phyloP scores from a whole-genome alignment of 2,888 invertebrate species.

The Vannuccia rotundouncinata region DNA sequence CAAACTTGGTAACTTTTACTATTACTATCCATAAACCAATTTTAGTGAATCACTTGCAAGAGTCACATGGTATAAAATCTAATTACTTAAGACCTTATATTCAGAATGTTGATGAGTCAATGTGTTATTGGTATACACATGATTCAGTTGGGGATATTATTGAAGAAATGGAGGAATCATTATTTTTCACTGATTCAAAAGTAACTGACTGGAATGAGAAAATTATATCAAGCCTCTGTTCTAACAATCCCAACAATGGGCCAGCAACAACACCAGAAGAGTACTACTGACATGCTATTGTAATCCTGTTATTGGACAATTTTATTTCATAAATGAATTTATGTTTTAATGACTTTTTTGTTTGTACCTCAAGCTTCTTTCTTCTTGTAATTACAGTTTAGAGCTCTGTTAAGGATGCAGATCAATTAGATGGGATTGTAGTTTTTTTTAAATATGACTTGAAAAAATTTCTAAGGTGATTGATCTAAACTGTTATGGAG shows the following conservation, averaged over 20 bases:
- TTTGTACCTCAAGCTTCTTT: neutral
- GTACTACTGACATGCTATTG: slow-evolving; percentile 4
- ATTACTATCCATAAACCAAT: too few species aligned
- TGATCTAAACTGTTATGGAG: neutral
- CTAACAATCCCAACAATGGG: slow-evolving; percentile 9
- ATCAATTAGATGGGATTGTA: neutral
- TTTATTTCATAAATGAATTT: slow-evolving; percentile 1
- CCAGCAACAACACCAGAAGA: slow-evolving; percentile 2
- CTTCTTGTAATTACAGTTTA: neutral
- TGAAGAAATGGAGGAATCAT: too few species aligned
- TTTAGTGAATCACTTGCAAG: too few species aligned
- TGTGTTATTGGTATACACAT: too few species aligned
- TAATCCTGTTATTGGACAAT: neutral
- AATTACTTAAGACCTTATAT: too few species aligned
- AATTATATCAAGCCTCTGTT: too few species aligned
- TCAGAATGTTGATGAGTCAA: too few species aligned
- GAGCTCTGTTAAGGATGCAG: neutral
- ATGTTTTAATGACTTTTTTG: slow-evolving; percentile 11
- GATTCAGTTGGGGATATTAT: too few species aligned
- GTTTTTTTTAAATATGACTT: neutral
- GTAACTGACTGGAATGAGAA: too few species aligned
- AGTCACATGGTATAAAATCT: too few species aligned
- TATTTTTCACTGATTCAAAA: too few species aligned
- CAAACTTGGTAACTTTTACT: too few species aligned
- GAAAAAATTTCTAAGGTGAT: neutral